Base-by-base conservation (phyloP, 1,140 invertebrate species). In the Bombus waltoni region DNA sequence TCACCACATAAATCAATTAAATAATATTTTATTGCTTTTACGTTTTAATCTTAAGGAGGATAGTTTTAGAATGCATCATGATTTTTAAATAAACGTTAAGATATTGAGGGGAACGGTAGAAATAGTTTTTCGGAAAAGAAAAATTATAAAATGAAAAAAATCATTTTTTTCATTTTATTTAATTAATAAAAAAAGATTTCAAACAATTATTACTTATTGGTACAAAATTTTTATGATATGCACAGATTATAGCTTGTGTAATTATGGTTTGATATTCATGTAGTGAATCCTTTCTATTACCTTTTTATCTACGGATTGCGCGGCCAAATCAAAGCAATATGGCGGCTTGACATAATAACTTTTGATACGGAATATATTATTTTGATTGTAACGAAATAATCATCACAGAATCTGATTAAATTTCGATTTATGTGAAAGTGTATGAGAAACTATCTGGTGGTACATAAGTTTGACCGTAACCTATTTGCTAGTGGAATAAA, bases 281-380 rank as follows among this genome's bases (percentile, higher is more conserved):
- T 44, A 62, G 35, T 25, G 70, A 74, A 28, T 83, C 71, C 71
- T 42, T 40, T 86, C 85, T 86, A 71, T 53, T 59, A 66, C n/a
- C 6, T 62, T 68, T 53, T 77, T 62, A 68, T 76, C 66, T 32
- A 73, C 59, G 77, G 86, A 87, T 87, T 81, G 88, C 86, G 88
- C 88, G 89, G 89, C 78, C 85, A 89, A 90, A 90, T 90, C 79
- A 66, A 90, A 90, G 81, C 89, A 90, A 90, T 81, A 90, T 90
- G 89, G 89, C 89, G 87, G 89, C 85, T 70, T 79, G 86, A 88
- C 79, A 90, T 82, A 90, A 88, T 81, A 90, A 90, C 40, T 90
- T 84, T 77, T 83, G 68, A 81, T 84, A 70, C 80, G 57, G 68
- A 72, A 85, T 81, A 81, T 62, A 83, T 85, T 86, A 88, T 90